These are phyloP conservation scores for Lepidocyrtinus sp. DNA, from an alignment of 2,888 invertebrate species.

Conservation along the genomic window DNA sequence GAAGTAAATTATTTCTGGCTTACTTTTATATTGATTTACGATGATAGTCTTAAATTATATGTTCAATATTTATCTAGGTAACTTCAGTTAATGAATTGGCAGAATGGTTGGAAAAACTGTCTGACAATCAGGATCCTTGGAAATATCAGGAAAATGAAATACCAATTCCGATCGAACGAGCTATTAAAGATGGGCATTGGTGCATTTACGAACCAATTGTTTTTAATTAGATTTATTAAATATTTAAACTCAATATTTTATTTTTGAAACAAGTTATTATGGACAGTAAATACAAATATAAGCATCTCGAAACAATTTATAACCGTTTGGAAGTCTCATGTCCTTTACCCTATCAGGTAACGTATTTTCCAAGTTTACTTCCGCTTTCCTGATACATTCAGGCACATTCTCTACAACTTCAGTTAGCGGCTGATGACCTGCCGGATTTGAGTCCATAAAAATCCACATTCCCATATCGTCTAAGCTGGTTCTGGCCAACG, in stretches of 20 bases:
- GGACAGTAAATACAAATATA: not conserved
- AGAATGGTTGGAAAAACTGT: not conserved
- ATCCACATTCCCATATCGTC: not conserved
- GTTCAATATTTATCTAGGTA: not conserved
- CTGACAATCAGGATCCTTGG: not conserved
- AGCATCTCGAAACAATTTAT: not conserved
- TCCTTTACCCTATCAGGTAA: not conserved
- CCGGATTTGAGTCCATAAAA: slow-evolving; percentile 25
- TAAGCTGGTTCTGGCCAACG: not conserved
- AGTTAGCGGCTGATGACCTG: too few species aligned
- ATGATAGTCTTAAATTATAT: not conserved
- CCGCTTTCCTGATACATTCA: not conserved
- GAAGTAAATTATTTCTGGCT: slow-evolving; percentile 15
- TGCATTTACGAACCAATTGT: slow-evolving; percentile 33
- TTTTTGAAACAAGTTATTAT: too few species aligned
- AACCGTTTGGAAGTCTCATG: not conserved
- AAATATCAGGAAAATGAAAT: not conserved
- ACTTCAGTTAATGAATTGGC: not conserved
- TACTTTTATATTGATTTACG: not conserved
- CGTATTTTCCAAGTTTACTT: not conserved
- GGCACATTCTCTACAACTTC: not conserved
- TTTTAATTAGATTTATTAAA: slow-evolving; percentile 1
- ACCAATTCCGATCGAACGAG: not conserved
- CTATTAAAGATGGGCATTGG: slow-evolving; percentile 20
- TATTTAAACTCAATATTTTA: too few species aligned